These are phyloP conservation scores for Junonia oenone DNA, from an alignment of 2,888 invertebrate genomes.

Conservation along the genomic window DNA sequence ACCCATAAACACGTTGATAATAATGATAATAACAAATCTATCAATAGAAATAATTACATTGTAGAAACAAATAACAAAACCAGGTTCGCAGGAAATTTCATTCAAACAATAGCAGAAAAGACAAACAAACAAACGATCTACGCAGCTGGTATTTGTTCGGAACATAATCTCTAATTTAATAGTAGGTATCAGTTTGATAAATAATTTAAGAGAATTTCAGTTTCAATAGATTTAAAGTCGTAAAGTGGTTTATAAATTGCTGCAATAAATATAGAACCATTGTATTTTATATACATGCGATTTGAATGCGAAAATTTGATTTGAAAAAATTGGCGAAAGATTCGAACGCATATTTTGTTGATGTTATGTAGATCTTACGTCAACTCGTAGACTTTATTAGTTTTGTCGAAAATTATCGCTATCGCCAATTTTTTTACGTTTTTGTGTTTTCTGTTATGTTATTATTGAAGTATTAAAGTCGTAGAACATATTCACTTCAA, in stretches of 20 bases:
- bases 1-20: neutral
- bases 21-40: neutral
- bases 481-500: too few species aligned
- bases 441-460: too few species aligned
- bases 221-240: neutral
- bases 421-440: too few species aligned
- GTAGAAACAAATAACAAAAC: conserved; percentile 2
- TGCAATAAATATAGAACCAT: neutral
- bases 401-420: too few species aligned
- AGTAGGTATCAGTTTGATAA: too few species aligned
- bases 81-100: conserved; percentile 43
- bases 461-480: too few species aligned
- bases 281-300: neutral
- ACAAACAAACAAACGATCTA: conserved; percentile 19
- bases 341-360: neutral
- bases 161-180: neutral
- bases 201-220: too few species aligned
- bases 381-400: neutral
- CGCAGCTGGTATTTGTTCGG: neutral
- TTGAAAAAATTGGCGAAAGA: neutral
- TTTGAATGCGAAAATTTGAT: too few species aligned
- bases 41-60: conserved; percentile 1
- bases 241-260: neutral
- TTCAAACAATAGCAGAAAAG: conserved; percentile 35
- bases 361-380: neutral